Evolutionary conservation across 2,888 invertebrate species (phyloP).

Genomic region (Ophraella communa): DNA sequence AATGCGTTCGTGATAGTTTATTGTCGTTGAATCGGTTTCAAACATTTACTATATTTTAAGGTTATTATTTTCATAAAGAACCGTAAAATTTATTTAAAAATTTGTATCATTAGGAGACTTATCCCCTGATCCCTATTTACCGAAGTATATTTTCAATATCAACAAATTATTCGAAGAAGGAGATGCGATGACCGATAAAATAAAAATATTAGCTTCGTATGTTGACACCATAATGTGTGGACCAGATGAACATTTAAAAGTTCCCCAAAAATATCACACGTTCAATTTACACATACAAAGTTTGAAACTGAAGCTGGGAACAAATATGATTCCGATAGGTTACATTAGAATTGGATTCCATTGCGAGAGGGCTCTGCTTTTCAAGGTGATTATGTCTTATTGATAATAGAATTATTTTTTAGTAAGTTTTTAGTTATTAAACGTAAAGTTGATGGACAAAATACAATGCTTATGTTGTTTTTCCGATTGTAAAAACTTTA

Average conservation of each 20-base stretch:
- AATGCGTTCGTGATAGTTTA: neutral
- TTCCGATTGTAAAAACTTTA: too few relatives aligned
- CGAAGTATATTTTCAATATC: constrained; percentile 44
- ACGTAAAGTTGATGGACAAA: too few relatives aligned
- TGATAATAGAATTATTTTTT: too few relatives aligned
- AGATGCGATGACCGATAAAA: constrained; percentile 38
- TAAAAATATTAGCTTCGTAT: constrained; percentile 47
- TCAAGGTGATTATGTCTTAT: neutral
- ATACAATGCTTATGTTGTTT: too few relatives aligned
- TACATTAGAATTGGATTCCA: constrained; percentile 61
- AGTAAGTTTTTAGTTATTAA: too few relatives aligned
- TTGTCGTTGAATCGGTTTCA: neutral
- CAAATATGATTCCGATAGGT: constrained; percentile 63
- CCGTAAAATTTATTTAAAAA: neutral
- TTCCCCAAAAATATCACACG: constrained; percentile 46
- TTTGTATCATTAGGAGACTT: constrained; percentile 24
- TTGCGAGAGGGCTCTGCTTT: constrained; percentile 62
- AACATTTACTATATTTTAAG: neutral
- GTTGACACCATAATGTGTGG: constrained; percentile 49
- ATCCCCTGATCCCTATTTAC: constrained; percentile 46
- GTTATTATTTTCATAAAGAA: too few relatives aligned
- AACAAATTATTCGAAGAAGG: constrained; percentile 36
- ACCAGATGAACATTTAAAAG: constrained; percentile 36
- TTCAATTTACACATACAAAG: constrained; percentile 47
- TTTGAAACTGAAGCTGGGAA: constrained; percentile 53